Conservation (phyloP, 2,797 vertebrate species). For the Lophius americanus region DNA sequence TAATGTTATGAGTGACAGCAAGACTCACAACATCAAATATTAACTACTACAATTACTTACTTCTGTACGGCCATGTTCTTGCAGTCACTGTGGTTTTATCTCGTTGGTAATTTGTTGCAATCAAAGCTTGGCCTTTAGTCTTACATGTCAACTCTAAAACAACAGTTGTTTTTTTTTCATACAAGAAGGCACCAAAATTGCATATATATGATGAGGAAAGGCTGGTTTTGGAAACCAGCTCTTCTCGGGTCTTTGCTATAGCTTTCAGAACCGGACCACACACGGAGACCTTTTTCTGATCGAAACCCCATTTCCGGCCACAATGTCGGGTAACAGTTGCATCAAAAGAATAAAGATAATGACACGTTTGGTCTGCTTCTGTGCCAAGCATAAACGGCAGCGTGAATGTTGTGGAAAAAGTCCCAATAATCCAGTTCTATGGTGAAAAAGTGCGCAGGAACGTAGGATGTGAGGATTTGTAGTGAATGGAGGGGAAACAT, state of each 20-base stretch:
- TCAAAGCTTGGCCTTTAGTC: too few species aligned
- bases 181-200: too few species aligned
- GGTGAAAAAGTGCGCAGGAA: slow-evolving; percentile 18
- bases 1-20: neutral
- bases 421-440: neutral
- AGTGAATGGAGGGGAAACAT: slow-evolving; percentile 48
- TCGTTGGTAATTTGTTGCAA: too few species aligned
- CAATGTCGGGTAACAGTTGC: neutral
- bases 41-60: too few species aligned
- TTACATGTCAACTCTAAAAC: too few species aligned
- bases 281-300: slow-evolving; percentile 14
- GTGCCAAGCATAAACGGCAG: slow-evolving; percentile 14
- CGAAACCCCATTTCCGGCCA: slow-evolving; percentile 21
- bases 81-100: too few species aligned
- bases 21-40: too few species aligned
- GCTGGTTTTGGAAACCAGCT: slow-evolving; percentile 8
- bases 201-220: too few species aligned
- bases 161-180: too few species aligned
- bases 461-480: slow-evolving; percentile 38
- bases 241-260: neutral
- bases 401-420: neutral
- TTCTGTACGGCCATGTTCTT: too few species aligned
- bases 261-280: neutral
- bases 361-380: slow-evolving; percentile 1
- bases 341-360: too few species aligned